Evolutionary conservation across 1,140 invertebrate species (phyloP).

Genomic region (Lordiphosa stackelbergi): DNA sequence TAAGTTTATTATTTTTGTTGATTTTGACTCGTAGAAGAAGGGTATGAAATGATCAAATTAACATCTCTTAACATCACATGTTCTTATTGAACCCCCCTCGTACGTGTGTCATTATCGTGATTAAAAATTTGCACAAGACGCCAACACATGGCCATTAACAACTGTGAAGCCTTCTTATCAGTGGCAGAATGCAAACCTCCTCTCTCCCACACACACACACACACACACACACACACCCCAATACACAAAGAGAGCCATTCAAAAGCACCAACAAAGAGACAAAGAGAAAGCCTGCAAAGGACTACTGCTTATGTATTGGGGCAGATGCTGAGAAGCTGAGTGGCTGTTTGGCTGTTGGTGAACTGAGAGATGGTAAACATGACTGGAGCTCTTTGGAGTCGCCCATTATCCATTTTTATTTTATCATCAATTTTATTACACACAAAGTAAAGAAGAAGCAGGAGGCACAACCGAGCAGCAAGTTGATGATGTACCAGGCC

Average conservation of each 20-base stretch:
- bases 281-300: constrained; percentile 2
- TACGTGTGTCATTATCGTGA: constrained; percentile 46
- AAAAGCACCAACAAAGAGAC: constrained; percentile 1
- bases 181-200: constrained; percentile 27
- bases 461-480: constrained; percentile 46
- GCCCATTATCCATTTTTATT: constrained; percentile 73
- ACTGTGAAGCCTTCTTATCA: constrained; percentile 64
- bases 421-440: constrained; percentile 73
- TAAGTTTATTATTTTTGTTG: too few species aligned
- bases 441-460: constrained; percentile 53
- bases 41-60: too few species aligned
- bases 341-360: background rate
- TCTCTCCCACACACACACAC: background rate
- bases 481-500: constrained; percentile 51
- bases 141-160: constrained; percentile 41
- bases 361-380: constrained; percentile 36
- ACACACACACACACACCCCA: constrained; percentile 11
- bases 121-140: constrained; percentile 58
- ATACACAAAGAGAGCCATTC: constrained; percentile 8
- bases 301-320: too few species aligned
- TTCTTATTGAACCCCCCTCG: too few species aligned
- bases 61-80: too few species aligned
- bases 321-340: background rate
- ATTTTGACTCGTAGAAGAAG: too few species aligned
- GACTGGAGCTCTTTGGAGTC: constrained; percentile 23